A percentile compares a stretch with the other conserved stretches of the same genome.
phyloP scores from a whole-genome alignment of 2,888 invertebrate species.

The Nymphalis polychloros region DNA sequence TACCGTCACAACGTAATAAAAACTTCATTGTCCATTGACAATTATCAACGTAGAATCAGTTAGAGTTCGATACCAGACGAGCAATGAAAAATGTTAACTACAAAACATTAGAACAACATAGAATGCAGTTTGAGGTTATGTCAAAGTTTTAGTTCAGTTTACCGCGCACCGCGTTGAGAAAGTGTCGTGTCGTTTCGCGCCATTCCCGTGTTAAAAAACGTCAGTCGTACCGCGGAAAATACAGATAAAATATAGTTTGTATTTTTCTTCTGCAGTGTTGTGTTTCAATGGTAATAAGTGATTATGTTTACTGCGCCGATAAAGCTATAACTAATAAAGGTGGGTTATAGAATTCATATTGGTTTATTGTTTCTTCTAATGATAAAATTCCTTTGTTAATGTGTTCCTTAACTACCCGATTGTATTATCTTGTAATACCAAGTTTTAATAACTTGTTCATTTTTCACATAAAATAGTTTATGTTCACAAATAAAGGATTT shows the following conservation, averaged over 20 bases:
- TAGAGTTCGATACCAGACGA: not conserved
- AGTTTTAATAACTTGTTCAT: not conserved
- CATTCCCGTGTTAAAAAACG: constrained; percentile 1
- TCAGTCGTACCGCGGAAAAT: constrained; percentile 1
- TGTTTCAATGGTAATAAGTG: constrained; percentile 17
- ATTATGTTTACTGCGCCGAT: constrained; percentile 18
- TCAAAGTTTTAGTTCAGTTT: constrained; percentile 52
- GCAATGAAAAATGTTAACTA: constrained; percentile 15
- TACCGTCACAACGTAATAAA: not conserved
- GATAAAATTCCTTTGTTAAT: constrained; percentile 46
- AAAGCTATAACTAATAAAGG: constrained; percentile 25
- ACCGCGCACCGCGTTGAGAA: constrained; percentile 55
- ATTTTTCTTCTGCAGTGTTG: constrained; percentile 2
- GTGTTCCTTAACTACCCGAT: constrained; percentile 13
- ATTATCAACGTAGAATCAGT: not conserved
- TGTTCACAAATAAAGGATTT: not conserved
- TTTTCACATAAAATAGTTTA: not conserved
- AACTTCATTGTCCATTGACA: constrained; percentile 8
- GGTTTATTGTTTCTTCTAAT: constrained; percentile 43
- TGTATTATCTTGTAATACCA: not conserved
- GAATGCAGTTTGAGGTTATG: constrained; percentile 28
- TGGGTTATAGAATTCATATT: constrained; percentile 30
- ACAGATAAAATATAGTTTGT: not conserved
- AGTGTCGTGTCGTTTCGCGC: constrained; percentile 54
- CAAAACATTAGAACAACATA: not conserved